Evolutionary conservation across 2,888 invertebrate genomes (phyloP).

Genomic region (Cheilosia scutellata): DNA sequence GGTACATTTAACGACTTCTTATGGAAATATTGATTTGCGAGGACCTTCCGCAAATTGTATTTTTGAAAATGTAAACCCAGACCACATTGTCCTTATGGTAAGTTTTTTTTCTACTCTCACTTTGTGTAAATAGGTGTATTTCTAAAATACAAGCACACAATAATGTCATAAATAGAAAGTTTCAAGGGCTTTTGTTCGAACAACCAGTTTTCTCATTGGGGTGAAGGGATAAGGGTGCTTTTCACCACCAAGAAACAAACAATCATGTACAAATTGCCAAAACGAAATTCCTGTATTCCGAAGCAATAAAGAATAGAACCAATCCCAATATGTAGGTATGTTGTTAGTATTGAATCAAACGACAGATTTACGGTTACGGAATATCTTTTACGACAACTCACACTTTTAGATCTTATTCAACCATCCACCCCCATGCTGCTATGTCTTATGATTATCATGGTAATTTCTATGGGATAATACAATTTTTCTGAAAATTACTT

Average conservation of each 20-base stretch:
- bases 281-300: not conserved
- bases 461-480: not conserved
- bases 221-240: not conserved
- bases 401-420: not conserved
- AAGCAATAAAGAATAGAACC: not conserved
- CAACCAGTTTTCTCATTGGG: slow-evolving; percentile 1
- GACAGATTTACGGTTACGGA: slow-evolving; percentile 29
- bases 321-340: not conserved
- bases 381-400: not conserved
- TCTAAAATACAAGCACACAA: not conserved
- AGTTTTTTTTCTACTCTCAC: slow-evolving; percentile 7
- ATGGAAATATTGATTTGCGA: slow-evolving; percentile 12
- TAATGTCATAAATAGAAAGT: not conserved
- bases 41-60: not conserved
- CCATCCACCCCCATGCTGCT: not conserved
- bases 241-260: not conserved
- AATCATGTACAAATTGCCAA: slow-evolving; percentile 14
- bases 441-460: not conserved
- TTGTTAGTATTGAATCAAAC: slow-evolving; percentile 13
- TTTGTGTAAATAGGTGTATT: not conserved
- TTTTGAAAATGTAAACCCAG: not conserved
- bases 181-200: slow-evolving; percentile 19
- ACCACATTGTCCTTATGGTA: slow-evolving; percentile 22
- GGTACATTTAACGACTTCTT: not conserved
- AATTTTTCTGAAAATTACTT: slow-evolving; percentile 17